phyloP scores from a whole-genome alignment of 2,888 invertebrate species.

The Tiphia femorata region DNA sequence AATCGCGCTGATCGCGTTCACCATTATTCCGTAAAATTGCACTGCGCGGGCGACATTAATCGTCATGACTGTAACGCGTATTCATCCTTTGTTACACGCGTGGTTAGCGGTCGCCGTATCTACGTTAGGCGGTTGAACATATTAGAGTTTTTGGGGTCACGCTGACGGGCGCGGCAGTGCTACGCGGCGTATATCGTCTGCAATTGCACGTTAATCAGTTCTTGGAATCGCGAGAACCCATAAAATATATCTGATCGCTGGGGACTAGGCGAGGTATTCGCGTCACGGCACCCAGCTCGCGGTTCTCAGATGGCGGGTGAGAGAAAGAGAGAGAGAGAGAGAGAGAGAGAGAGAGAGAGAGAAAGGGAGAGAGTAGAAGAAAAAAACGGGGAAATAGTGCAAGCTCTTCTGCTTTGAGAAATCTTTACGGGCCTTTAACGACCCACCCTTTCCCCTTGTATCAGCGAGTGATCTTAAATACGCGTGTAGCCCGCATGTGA shows the following conservation, averaged over 20 bases:
- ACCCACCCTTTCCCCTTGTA: conserved; percentile 3
- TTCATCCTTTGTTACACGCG: no score
- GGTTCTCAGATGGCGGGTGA: conserved; percentile 2
- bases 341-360: no score
- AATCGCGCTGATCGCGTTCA: no score
- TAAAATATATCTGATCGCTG: conserved; percentile 44
- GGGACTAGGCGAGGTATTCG: conserved; percentile 9
- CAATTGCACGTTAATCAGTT: conserved; percentile 44
- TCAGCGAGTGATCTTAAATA: not conserved
- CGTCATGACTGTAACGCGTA: no score
- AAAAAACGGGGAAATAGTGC: no score
- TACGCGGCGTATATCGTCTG: conserved; percentile 36
- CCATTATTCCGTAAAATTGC: no score
- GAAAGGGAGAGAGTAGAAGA: no score
- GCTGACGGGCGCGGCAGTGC: conserved; percentile 30
- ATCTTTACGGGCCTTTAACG: conserved; percentile 40
- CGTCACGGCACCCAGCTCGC: conserved; percentile 5
- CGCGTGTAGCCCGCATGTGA: not conserved
- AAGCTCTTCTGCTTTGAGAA: no score
- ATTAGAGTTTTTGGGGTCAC: conserved; percentile 41
- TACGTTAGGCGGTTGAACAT: conserved; percentile 24
- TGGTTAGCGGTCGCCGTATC: conserved; percentile 13
- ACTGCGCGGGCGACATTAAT: no score
- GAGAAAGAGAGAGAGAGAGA: no score
- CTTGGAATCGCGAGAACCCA: conserved; percentile 32